Base-by-base conservation (phyloP, 2,888 invertebrate genomes). In the Himalopsyche kuldschensis region DNA sequence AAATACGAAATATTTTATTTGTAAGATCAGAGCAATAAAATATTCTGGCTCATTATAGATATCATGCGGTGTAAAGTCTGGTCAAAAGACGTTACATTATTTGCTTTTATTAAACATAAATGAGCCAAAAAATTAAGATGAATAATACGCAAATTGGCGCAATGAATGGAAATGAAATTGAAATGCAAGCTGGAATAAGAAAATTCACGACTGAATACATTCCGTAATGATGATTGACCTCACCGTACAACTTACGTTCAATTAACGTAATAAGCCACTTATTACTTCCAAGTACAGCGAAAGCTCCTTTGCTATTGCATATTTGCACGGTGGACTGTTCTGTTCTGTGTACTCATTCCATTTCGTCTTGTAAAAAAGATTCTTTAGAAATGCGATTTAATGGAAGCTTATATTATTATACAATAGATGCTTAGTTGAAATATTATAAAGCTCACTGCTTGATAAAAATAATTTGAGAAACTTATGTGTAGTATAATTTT, bases 251-350 rank as follows among this genome's bases (percentile, higher is more conserved):
- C 69, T 69, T 46, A 63, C 79, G 83, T 75, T 84, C 83, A 85
- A 82, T 84, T 85, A 84, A 83, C 81, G 48, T 84, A 83, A 84
- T 83, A 83, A 85, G 84, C 82, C 83, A 83, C 82, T 85, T 84
- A 84, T 46, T 32, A 55, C 79, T 78, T 30, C 78, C 46, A 47
- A 69, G 69, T 69, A 30, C 46, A 46, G 30, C 30, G 24, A 78
- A 78, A 47, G 78, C 78, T 78, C 41, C 78, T 78, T 47, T 30
- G 24, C 41, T 47, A 78, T 78, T 78, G 78, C 78, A 47, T 78
- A 78, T 78, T 78, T 46, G 27, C 10, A 77, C 24, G 41, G 77
- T 5, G 46, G 30, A 47, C 35, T 78, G 15, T 11, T 46, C n/a
- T n/a, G n/a, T n/a, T n/a, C n/a, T n/a, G n/a, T n/a, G 17, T 78